Evolutionary conservation across 2,888 invertebrate genomes (phyloP), one percentile per base, ranked within the genome.

Genomic region (Trichacis sp.): DNA sequence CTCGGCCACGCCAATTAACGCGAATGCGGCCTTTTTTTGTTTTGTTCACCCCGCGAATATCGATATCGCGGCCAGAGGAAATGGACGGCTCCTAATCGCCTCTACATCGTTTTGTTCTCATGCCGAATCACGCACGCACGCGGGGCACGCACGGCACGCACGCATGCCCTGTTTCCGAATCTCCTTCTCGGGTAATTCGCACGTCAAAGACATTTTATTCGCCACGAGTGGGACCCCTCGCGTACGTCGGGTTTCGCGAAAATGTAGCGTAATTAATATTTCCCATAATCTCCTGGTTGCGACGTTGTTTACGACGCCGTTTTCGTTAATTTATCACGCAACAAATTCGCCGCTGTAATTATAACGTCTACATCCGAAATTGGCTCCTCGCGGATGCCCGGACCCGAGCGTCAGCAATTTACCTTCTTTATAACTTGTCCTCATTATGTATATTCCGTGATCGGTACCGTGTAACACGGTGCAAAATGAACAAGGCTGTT

Each of bases 321-420:
- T 60, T 61, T 57, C 65, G 50, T 65, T 61, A 53, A 65, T 54
- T 65, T 54, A 52, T 53, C 61, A 65, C 57, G 61, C 61, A 65
- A 65, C 61, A 61, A 57, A 57, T 48, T 65, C 45, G 57, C 54
- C 17, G 56, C 54, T 53, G 43, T 65, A 65, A 65, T 65, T 65
- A 61, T 53, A 61, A 58, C 53, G 65, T 65, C 65, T 45, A 47
- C 57, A 54, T 61, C 61, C 53, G 12, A 58, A 53, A 61, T 61
- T 58, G 61, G 57, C 51, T 60, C 38, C 45, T 46, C 12, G 54
- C 58, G 51, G 24, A 51, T 64, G 47, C 29, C 29, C 48, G 38
- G 24, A 50, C 43, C n/a, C 15, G 45, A 47, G 59, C 51, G 64
- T 47, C 54, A n/a, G 59, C 52, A 67, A 67, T 67, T 61, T 67